Evolutionary conservation across 2,113 vertebrate species (phyloP).

Genomic region (Thamnophis sirtalis): DNA sequence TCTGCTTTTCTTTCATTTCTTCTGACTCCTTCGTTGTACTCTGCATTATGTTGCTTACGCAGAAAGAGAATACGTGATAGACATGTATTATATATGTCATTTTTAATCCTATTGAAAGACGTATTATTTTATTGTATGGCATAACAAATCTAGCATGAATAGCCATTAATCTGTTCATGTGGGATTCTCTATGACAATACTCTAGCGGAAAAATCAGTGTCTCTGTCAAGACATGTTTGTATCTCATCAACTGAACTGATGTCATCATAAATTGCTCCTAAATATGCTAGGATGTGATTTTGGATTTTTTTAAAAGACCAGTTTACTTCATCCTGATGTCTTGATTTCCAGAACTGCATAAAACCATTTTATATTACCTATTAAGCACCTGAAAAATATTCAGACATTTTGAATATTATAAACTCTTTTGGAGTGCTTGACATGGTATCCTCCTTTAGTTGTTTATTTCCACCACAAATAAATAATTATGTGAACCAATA

Average conservation of each 20-base stretch:
- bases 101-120: neutral
- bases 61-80: neutral
- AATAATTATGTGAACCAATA: neutral
- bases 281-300: neutral
- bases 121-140: neutral
- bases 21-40: neutral
- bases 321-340: neutral
- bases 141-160: neutral
- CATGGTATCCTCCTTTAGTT: neutral
- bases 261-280: constrained; percentile 10
- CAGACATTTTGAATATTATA: neutral
- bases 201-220: neutral
- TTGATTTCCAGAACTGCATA: constrained; percentile 11
- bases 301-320: neutral
- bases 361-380: constrained; percentile 2
- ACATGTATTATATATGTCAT: neutral
- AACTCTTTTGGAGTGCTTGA: neutral
- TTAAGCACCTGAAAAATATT: neutral
- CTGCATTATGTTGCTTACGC: neutral
- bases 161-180: neutral
- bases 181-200: neutral
- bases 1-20: neutral
- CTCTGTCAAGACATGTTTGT: neutral
- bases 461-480: neutral
- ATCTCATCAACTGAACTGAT: neutral